phyloP scores from a whole-genome alignment of 2,113 vertebrate genomes.

The Centrocercus urophasianus region DNA sequence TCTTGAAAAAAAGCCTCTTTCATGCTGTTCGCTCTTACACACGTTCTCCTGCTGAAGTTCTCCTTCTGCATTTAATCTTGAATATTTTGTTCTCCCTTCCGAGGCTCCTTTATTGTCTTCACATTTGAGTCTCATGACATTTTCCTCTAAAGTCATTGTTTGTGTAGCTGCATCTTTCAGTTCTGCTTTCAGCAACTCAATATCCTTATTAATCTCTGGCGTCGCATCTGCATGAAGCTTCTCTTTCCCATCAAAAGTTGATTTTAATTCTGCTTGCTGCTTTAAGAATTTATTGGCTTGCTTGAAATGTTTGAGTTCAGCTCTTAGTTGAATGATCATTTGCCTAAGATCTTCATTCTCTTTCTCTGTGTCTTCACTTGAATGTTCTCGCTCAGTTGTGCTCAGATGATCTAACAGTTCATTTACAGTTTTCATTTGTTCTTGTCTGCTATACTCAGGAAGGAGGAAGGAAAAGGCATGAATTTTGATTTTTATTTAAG shows the following conservation, averaged over 20 bases:
- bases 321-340: constrained; percentile 76
- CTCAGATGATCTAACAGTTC: constrained; percentile 79
- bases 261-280: constrained; percentile 68
- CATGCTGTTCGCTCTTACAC: background rate
- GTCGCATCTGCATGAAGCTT: constrained; percentile 42
- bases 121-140: background rate
- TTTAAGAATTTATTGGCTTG: constrained; percentile 73
- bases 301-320: constrained; percentile 70
- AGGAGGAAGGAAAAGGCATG: constrained; percentile 5
- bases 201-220: constrained; percentile 48
- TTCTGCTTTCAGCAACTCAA: constrained; percentile 57
- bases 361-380: constrained; percentile 77
- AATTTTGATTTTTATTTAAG: constrained; percentile 49
- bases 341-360: constrained; percentile 78
- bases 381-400: constrained; percentile 74
- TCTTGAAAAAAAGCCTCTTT: background rate
- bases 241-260: constrained; percentile 18
- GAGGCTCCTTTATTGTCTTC: constrained; percentile 36
- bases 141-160: constrained; percentile 50
- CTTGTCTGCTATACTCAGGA: constrained; percentile 69
- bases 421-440: constrained; percentile 70
- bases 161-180: constrained; percentile 74
- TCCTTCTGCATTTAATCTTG: constrained; percentile 9
- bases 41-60: constrained; percentile 33
- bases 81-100: constrained; percentile 29